phyloP scores from a whole-genome alignment of 2,113 vertebrate genomes.

The Leuciscus idus region DNA sequence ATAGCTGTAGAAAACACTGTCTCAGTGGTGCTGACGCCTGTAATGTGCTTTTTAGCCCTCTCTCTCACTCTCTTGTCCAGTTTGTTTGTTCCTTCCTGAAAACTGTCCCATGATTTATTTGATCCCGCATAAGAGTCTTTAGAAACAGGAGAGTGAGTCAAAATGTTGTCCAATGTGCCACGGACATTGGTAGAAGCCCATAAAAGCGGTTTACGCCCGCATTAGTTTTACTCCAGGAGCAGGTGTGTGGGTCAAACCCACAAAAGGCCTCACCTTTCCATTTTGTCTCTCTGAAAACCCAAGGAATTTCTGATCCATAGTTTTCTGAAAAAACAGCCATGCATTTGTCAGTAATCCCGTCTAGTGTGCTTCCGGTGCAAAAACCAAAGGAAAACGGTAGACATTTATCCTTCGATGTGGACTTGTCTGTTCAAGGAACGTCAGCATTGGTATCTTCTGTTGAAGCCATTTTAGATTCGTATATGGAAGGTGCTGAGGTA shows the following conservation, averaged over 20 bases:
- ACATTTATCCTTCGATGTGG: constrained; percentile 12
- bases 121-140: constrained; percentile 35
- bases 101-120: constrained; percentile 13
- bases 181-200: constrained; percentile 47
- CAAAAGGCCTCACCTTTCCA: constrained; percentile 12
- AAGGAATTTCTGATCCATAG: constrained; percentile 13
- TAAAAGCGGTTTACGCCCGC: constrained; percentile 40
- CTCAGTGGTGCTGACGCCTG: constrained; percentile 63
- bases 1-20: constrained; percentile 78
- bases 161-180: constrained; percentile 57
- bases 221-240: constrained; percentile 30
- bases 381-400: constrained; percentile 39
- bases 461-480: constrained; percentile 84
- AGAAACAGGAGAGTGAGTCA: constrained; percentile 52
- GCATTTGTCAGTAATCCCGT: constrained; percentile 43
- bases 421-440: constrained; percentile 37
- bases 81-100: constrained; percentile 18
- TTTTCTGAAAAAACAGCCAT: constrained; percentile 55
- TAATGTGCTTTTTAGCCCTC: constrained; percentile 69
- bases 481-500: constrained; percentile 93
- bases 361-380: constrained; percentile 51
- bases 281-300: constrained; percentile 27
- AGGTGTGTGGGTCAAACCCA: constrained; percentile 20
- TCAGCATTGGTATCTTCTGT: constrained; percentile 40
- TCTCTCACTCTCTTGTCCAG: constrained; percentile 23